Evolutionary conservation across 2,113 vertebrate genomes (phyloP).

Genomic region (Gallinago undulata): DNA sequence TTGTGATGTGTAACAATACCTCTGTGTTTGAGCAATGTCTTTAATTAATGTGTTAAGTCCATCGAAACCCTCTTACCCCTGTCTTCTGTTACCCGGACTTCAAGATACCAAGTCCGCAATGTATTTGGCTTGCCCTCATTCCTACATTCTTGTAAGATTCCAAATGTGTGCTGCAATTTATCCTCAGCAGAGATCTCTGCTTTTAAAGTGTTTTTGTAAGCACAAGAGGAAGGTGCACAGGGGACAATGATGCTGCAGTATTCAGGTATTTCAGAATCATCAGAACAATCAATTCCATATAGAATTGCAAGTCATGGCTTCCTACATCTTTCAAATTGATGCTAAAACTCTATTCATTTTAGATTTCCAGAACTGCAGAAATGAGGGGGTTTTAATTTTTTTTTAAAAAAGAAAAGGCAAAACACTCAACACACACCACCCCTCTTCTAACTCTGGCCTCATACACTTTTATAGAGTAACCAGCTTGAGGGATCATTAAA

Average conservation of each 20-base stretch:
- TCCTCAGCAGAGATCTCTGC: background rate
- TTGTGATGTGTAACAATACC: background rate
- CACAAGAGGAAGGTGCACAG: background rate
- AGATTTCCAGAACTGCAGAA: background rate
- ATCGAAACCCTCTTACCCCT: background rate
- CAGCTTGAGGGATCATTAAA: background rate
- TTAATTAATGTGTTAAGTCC: background rate
- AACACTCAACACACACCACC: background rate
- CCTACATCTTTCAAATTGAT: background rate
- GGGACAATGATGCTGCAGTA: background rate
- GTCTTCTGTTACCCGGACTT: background rate
- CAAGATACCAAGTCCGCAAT: background rate
- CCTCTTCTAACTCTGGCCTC: background rate
- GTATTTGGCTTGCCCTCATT: background rate
- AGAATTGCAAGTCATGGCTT: background rate
- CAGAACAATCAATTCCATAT: background rate
- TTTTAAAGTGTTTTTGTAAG: background rate
- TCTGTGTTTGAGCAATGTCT: background rate
- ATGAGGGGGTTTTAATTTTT: background rate
- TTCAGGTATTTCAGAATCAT: background rate
- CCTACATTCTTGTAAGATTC: background rate
- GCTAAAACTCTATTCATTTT: background rate
- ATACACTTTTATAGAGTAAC: background rate
- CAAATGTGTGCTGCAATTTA: background rate
- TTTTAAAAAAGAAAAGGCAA: background rate